A percentile compares a stretch with the other conserved stretches of the same genome.
These are phyloP conservation scores for Protosalanx chinensis DNA, from an alignment of 2,797 vertebrate species.

Conservation along the genomic window DNA sequence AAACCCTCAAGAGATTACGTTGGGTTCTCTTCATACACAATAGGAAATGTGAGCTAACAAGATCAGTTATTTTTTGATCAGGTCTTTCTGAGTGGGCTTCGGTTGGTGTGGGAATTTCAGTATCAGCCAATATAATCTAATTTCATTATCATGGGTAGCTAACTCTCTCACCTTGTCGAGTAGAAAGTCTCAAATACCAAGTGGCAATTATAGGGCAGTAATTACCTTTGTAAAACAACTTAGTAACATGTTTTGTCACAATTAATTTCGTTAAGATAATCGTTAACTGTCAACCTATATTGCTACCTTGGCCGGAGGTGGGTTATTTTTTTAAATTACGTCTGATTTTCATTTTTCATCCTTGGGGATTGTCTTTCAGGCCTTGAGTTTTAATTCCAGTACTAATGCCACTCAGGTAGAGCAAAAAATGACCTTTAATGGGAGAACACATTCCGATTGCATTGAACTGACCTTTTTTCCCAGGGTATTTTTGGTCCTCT, in stretches of 20 bases:
- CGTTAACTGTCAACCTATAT: no score
- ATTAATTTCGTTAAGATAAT: no score
- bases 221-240: not conserved
- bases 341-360: no score
- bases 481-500: constrained; percentile 4
- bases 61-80: not conserved
- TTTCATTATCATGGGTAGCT: not conserved
- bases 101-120: not conserved
- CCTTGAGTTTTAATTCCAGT: not conserved
- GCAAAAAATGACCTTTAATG: constrained; percentile 28
- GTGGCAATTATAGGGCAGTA: not conserved
- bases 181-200: not conserved
- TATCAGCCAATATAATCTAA: not conserved
- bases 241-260: no score
- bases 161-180: not conserved
- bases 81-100: not conserved
- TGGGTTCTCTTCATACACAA: not conserved
- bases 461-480: constrained; percentile 17
- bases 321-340: no score
- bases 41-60: not conserved
- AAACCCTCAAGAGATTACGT: not conserved
- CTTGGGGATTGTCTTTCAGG: no score
- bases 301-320: no score
- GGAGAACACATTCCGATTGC: constrained; percentile 38
- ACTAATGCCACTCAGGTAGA: not conserved